A percentile compares a stretch with the other conserved stretches of the same genome.
Evolutionary conservation across 2,797 vertebrate species (phyloP).

Genomic region (Passerculus sandwichensis): DNA sequence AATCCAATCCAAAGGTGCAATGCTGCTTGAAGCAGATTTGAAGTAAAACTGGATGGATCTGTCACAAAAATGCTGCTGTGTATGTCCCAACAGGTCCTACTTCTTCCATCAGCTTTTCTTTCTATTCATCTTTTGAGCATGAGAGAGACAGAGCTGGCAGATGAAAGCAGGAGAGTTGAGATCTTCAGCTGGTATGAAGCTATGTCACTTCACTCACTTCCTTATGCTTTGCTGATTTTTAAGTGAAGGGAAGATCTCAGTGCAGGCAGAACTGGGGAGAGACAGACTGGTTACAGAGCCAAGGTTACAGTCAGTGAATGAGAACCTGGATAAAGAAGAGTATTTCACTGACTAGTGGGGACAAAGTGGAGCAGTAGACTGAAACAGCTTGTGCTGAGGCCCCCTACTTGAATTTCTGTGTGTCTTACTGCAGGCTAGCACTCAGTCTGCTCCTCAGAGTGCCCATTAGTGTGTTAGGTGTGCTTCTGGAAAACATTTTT

Average conservation of each 20-base stretch:
- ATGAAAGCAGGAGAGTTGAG: background rate
- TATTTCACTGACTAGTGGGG: background rate
- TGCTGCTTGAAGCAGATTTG: background rate
- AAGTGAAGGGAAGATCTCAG: background rate
- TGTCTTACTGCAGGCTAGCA: background rate
- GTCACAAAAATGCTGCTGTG: background rate
- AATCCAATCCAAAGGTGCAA: constrained; percentile 44
- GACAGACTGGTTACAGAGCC: background rate
- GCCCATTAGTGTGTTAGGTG: background rate
- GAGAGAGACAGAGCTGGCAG: background rate
- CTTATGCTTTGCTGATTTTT: background rate
- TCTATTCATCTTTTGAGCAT: background rate
- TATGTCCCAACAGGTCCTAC: background rate
- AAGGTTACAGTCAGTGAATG: background rate
- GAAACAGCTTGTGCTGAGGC: background rate
- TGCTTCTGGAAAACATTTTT: background rate
- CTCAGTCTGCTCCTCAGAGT: background rate
- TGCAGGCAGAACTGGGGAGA: background rate
- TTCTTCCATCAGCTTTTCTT: constrained; percentile 2
- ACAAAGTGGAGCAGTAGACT: background rate
- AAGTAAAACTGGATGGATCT: background rate
- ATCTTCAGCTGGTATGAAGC: constrained; percentile 1
- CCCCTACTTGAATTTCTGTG: background rate
- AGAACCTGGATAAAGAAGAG: background rate
- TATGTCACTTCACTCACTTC: background rate